These are phyloP conservation scores for Quiscalus mexicanus DNA, from an alignment of 2,113 vertebrate species.

Conservation along the genomic window DNA sequence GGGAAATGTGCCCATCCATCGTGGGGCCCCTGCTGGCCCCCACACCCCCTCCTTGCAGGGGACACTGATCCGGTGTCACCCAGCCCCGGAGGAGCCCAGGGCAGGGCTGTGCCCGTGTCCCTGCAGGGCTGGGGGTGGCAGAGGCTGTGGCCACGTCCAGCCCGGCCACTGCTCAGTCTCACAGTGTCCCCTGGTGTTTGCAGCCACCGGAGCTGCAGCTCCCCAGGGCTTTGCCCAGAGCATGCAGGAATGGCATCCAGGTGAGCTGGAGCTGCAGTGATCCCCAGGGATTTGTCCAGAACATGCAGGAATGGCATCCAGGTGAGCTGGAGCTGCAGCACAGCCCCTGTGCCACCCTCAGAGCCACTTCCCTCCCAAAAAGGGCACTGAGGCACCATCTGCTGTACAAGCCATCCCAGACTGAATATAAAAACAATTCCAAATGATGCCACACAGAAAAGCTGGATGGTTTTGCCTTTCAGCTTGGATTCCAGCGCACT, in stretches of 20 bases:
- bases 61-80: rapidly evolving
- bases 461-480: not conserved
- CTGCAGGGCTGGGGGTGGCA: not conserved
- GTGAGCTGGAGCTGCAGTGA: not conserved
- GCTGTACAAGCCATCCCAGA: not conserved
- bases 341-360: not conserved
- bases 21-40: not conserved
- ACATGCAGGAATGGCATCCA: rapidly evolving
- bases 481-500: not conserved
- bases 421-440: not conserved
- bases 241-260: too few species aligned
- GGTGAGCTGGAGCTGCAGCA: not conserved
- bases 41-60: not conserved
- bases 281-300: not conserved
- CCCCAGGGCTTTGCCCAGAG: too few species aligned
- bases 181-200: slow-evolving; percentile 21
- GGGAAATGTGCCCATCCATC: not conserved
- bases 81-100: not conserved
- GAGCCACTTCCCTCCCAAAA: not conserved
- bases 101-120: not conserved
- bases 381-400: not conserved
- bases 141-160: not conserved
- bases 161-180: not conserved
- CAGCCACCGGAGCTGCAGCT: not conserved
- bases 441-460: not conserved